phyloP scores from a whole-genome alignment of 1,140 invertebrate species.

The Epicauta chinensis region DNA sequence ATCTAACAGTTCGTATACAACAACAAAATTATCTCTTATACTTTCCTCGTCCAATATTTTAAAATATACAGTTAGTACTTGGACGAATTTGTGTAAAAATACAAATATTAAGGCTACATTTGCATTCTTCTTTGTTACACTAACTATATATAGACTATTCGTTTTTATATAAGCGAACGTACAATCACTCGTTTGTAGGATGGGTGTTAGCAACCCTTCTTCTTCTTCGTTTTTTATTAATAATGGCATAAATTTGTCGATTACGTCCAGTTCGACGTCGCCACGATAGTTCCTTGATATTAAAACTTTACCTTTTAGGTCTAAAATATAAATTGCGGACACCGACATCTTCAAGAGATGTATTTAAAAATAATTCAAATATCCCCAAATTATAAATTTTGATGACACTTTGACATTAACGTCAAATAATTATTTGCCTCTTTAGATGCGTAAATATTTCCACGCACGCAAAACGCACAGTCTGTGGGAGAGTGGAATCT shows the following conservation, averaged over 20 bases:
- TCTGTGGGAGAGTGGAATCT: no score
- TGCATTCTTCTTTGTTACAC: conserved; percentile 95
- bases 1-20: conserved; percentile 97
- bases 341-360: conserved; percentile 63
- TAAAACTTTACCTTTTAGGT: conserved; percentile 95
- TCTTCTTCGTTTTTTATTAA: conserved; percentile 99
- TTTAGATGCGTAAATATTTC: no score
- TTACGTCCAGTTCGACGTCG: conserved; percentile 93
- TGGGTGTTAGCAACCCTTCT: conserved; percentile 88
- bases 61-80: conserved; percentile 98
- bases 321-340: conserved; percentile 93
- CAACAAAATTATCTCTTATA: conserved; percentile 98
- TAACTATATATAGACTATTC: conserved; percentile 97
- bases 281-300: conserved; percentile 98
- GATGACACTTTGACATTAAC: no score
- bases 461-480: no score
- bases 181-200: conserved; percentile 83
- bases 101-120: conserved; percentile 96
- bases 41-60: conserved; percentile 99
- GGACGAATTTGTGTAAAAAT: conserved; percentile 95
- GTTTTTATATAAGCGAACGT: conserved; percentile 98
- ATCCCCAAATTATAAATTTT: no score
- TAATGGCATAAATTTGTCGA: conserved; percentile 98
- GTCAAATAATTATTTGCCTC: no score
- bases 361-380: neutral